These are phyloP conservation scores for Pangasianodon hypophthalmus DNA, from an alignment of 2,113 vertebrate species.

Conservation along the genomic window DNA sequence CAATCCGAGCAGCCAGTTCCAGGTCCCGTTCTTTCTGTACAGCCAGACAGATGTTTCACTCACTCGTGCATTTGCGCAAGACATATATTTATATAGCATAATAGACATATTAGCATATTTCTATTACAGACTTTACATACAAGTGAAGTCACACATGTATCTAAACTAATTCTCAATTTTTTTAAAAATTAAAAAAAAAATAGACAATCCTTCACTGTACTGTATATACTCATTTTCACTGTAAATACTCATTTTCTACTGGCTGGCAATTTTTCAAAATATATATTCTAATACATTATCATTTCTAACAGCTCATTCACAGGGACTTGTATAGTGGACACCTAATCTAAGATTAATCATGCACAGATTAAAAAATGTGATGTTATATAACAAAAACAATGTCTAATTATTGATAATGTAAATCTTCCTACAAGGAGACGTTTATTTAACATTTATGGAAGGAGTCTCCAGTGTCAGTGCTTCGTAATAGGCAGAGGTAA, in stretches of 20 bases:
- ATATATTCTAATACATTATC: neutral
- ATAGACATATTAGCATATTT: neutral
- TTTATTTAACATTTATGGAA: neutral
- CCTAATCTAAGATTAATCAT: neutral
- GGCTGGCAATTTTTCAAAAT: neutral
- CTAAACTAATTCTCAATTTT: neutral
- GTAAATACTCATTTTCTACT: too few species aligned
- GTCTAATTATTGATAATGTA: neutral
- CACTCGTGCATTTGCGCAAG: neutral
- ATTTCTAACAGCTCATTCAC: too few species aligned
- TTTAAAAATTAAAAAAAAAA: too few species aligned
- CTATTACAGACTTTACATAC: neutral
- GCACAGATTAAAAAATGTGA: neutral
- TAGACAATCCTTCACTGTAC: too few species aligned
- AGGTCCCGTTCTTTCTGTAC: conserved; percentile 96
- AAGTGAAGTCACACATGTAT: neutral
- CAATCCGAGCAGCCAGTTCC: conserved; percentile 94
- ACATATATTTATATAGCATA: too few species aligned
- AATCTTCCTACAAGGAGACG: neutral
- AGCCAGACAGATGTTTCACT: neutral
- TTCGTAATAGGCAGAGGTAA: neutral
- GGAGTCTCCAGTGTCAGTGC: neutral
- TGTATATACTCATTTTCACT: too few species aligned
- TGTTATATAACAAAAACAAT: neutral
- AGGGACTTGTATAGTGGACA: too few species aligned